phyloP scores from a whole-genome alignment of 2,888 invertebrate genomes.

The Apoda limacodes region DNA sequence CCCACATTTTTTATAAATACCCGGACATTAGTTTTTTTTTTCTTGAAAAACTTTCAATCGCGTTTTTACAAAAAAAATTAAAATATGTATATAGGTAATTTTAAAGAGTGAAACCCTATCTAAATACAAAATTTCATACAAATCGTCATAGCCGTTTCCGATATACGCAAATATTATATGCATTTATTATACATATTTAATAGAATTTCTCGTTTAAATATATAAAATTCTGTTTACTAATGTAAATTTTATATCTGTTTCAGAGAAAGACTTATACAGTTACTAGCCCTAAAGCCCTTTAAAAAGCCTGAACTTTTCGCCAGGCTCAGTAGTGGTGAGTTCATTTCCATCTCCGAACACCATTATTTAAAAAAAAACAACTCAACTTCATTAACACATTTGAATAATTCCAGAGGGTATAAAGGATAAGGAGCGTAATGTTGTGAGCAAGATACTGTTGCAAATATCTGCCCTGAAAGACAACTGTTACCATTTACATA shows the following conservation, averaged over 20 bases:
- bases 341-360: neutral
- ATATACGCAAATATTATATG: too few relatives aligned
- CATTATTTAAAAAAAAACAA: neutral
- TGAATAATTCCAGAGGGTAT: conserved; percentile 81
- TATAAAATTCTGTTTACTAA: conserved; percentile 1
- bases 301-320: conserved; percentile 92
- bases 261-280: conserved; percentile 94
- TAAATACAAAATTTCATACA: neutral
- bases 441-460: conserved; percentile 81
- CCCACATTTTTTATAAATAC: too few relatives aligned
- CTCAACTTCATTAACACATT: conserved; percentile 21
- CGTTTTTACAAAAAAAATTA: too few relatives aligned
- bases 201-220: too few relatives aligned
- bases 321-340: conserved; percentile 83
- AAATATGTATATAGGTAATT: neutral
- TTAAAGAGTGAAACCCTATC: too few relatives aligned
- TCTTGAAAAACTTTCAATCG: too few relatives aligned
- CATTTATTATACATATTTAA: too few relatives aligned
- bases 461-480: conserved; percentile 86
- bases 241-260: conserved; percentile 47
- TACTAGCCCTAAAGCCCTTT: conserved; percentile 91
- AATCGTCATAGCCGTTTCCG: too few relatives aligned
- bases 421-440: conserved; percentile 82
- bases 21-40: too few relatives aligned
- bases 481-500: conserved; percentile 89